Base-by-base conservation (phyloP, 92 coral and sea anemone species). In the Pocillopora grandis region DNA sequence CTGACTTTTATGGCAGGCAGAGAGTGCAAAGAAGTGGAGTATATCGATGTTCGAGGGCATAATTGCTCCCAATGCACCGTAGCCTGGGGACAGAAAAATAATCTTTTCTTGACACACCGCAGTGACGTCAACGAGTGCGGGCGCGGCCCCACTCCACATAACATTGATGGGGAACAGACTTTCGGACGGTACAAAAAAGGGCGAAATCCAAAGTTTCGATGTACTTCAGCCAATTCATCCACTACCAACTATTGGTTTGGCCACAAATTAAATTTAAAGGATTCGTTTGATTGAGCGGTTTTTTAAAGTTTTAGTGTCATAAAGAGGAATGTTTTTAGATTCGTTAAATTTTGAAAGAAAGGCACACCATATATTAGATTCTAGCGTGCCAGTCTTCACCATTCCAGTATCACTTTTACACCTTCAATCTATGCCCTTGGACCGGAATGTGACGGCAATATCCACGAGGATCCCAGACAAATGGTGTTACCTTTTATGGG, bases 31-130 rank as follows among this genome's bases (percentile, higher is more conserved):
- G 72, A 15, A 21, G 82, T 80, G 61, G 82, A 87, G 21, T 81
- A 49, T 37, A 37, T 87, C 10, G 70, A 87, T 48, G 21, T 87
- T 63, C 90, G 86, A 0, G 90, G 90, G 11, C 70, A 64, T 11
- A 33, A 2, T 2, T 87, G 87, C 72, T 58, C 10, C 0, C 71
- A 81, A 60, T 87, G 90, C 79, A 87, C 90, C 17, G 76, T 86
- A 10, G 74, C 76, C 74, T 69, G 74, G 74, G 21, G 21, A 55
- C 74, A 69, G 74, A 37, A 36, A 5, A 33, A 2, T 6, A 15
- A 36, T 0, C 4, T 14, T 15, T 69, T 69, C 42, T 36, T 69
- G 42, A 36, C 21, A 3, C 74, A 69, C 31, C 74, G 74, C 56
- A 69, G 74, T 69, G 74, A 69, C 56, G 74, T 69, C 20, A 36